Evolutionary conservation across 2,113 vertebrate species (phyloP).

Genomic region (Crypturellus undulatus): DNA sequence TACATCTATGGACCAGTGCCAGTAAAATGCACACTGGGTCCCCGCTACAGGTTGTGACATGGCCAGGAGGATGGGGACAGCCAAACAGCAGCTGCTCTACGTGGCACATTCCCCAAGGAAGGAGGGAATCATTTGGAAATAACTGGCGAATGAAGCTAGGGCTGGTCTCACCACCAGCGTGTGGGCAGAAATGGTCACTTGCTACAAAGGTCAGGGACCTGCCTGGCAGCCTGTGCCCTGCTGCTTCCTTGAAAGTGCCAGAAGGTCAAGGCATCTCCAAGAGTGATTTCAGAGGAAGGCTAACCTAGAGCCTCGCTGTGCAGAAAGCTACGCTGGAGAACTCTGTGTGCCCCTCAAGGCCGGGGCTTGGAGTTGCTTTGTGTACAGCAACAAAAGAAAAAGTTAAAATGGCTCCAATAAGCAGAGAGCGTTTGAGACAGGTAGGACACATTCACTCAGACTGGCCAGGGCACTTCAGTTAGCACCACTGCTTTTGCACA

Average conservation of each 20-base stretch:
- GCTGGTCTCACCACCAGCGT: not conserved
- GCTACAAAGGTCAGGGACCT: not conserved
- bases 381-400: not conserved
- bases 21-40: not conserved
- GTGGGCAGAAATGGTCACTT: not conserved
- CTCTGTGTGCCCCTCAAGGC: not conserved
- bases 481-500: not conserved
- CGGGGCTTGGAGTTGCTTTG: not conserved
- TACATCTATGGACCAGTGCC: not conserved
- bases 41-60: not conserved
- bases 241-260: not conserved
- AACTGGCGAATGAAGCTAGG: not conserved
- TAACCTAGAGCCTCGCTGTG: not conserved
- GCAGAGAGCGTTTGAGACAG: not conserved
- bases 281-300: not conserved
- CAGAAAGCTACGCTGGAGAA: not conserved
- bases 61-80: not conserved
- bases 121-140: not conserved
- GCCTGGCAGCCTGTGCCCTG: not conserved
- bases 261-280: not conserved
- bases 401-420: not conserved
- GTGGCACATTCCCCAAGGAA: not conserved
- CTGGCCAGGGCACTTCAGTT: not conserved
- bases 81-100: not conserved
- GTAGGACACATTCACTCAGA: not conserved